A percentile compares a stretch with the other conserved stretches of the same genome.
These are phyloP conservation scores for Orthosia gracilis DNA, from an alignment of 2,888 invertebrate genomes.

Conservation along the genomic window DNA sequence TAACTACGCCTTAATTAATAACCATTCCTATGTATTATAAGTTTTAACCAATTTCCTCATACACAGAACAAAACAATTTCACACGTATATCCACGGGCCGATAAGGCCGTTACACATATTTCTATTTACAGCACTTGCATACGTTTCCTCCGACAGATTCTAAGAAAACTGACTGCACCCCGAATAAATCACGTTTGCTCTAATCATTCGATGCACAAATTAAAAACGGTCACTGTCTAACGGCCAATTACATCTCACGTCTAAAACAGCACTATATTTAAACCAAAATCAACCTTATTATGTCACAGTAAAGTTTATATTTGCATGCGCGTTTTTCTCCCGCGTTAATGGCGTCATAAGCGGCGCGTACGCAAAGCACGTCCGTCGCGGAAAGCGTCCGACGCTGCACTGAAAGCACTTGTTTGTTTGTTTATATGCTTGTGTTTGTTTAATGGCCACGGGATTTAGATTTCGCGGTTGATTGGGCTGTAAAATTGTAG, in stretches of 20 bases:
- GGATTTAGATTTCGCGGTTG: slow-evolving; percentile 65
- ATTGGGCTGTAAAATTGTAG: slow-evolving; percentile 66
- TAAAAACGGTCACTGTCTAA: slow-evolving; percentile 72
- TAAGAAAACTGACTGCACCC: slow-evolving; percentile 56
- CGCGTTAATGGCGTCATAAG: slow-evolving; percentile 67
- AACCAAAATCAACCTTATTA: slow-evolving; percentile 58
- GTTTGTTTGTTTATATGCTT: slow-evolving; percentile 72
- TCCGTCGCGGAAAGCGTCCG: slow-evolving; percentile 67
- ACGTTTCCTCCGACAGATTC: slow-evolving; percentile 46
- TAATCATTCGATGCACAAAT: slow-evolving; percentile 70
- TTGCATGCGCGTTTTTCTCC: slow-evolving; percentile 29
- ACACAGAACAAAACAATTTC: slow-evolving; percentile 39
- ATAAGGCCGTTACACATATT: slow-evolving; percentile 44
- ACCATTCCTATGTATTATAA: not conserved
- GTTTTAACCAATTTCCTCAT: slow-evolving; percentile 43
- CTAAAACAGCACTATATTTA: slow-evolving; percentile 60
- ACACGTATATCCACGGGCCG: slow-evolving; percentile 39
- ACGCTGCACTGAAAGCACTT: slow-evolving; percentile 72
- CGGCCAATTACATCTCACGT: slow-evolving; percentile 64
- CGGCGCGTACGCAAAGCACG: slow-evolving; percentile 62
- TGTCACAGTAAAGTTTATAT: slow-evolving; percentile 37
- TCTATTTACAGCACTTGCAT: slow-evolving; percentile 58
- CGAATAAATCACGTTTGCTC: slow-evolving; percentile 62
- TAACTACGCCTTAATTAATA: too few relatives aligned
- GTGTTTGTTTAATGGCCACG: slow-evolving; percentile 62